Conservation (phyloP, 2,113 vertebrate genomes). For the Dendrocopos noguchii region DNA sequence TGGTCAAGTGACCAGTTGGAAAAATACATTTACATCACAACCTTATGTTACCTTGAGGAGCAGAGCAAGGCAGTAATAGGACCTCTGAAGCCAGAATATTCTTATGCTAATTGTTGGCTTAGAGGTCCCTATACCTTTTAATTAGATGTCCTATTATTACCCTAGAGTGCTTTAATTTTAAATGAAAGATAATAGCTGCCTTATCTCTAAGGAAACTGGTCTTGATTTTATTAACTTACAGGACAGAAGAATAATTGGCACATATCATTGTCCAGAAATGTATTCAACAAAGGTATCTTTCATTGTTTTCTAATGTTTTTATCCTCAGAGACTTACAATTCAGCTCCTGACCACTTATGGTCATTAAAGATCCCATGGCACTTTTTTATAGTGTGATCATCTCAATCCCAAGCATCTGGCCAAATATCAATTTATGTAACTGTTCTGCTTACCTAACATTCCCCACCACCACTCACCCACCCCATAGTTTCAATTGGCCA, state of each 20-base stretch:
- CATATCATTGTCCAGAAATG: slow-evolving; percentile 80
- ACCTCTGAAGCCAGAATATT: slow-evolving; percentile 55
- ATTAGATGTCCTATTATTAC: slow-evolving; percentile 60
- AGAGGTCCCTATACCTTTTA: slow-evolving; percentile 57
- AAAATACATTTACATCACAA: slow-evolving; percentile 61
- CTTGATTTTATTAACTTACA: slow-evolving; percentile 79
- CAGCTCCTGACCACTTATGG: slow-evolving; percentile 33
- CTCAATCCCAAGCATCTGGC: slow-evolving; percentile 36
- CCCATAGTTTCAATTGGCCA: slow-evolving; percentile 73
- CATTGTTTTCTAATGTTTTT: slow-evolving; percentile 74
- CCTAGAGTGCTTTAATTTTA: slow-evolving; percentile 71
- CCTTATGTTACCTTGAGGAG: slow-evolving; percentile 60
- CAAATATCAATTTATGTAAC: slow-evolving; percentile 50
- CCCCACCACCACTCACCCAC: slow-evolving; percentile 63
- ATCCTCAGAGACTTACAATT: slow-evolving; percentile 63
- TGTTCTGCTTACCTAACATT: slow-evolving; percentile 59
- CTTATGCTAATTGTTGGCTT: slow-evolving; percentile 53
- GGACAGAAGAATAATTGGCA: slow-evolving; percentile 80
- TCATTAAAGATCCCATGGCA: slow-evolving; percentile 72
- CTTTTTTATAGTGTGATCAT: slow-evolving; percentile 56
- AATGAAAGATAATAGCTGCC: slow-evolving; percentile 73
- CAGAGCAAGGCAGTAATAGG: slow-evolving; percentile 67
- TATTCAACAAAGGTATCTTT: slow-evolving; percentile 80
- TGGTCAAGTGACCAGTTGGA: slow-evolving; percentile 61
- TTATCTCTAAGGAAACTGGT: slow-evolving; percentile 78